phyloP scores from a whole-genome alignment of 2,113 vertebrate genomes.

The Sturnus vulgaris region DNA sequence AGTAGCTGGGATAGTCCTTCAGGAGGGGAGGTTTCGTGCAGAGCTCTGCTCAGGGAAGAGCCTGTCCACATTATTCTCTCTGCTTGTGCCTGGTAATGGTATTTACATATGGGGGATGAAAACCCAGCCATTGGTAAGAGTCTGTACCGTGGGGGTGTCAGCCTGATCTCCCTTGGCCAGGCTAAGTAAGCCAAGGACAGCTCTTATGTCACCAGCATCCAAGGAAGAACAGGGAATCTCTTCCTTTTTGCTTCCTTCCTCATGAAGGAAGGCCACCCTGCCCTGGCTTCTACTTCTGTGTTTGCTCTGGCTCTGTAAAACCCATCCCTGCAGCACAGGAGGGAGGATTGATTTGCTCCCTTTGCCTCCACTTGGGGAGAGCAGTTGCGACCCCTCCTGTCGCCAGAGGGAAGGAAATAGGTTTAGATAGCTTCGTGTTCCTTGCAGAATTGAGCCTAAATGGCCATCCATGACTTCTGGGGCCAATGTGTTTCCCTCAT shows the following conservation, averaged over 20 bases:
- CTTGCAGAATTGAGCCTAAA: neutral
- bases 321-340: neutral
- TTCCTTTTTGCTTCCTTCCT: neutral
- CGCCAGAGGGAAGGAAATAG: neutral
- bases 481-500: neutral
- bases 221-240: neutral
- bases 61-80: neutral
- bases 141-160: neutral
- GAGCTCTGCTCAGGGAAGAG: neutral
- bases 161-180: neutral
- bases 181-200: neutral
- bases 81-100: neutral
- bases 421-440: neutral
- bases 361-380: neutral
- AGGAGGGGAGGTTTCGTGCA: neutral
- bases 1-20: neutral
- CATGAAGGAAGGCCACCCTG: neutral
- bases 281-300: neutral
- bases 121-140: neutral
- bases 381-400: neutral
- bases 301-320: neutral
- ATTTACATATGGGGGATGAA: neutral
- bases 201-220: neutral
- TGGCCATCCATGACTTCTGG: neutral
- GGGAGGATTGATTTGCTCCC: neutral